Evolutionary conservation across 2,888 invertebrate species (phyloP).

Genomic region (Sminthurides aquaticus): DNA sequence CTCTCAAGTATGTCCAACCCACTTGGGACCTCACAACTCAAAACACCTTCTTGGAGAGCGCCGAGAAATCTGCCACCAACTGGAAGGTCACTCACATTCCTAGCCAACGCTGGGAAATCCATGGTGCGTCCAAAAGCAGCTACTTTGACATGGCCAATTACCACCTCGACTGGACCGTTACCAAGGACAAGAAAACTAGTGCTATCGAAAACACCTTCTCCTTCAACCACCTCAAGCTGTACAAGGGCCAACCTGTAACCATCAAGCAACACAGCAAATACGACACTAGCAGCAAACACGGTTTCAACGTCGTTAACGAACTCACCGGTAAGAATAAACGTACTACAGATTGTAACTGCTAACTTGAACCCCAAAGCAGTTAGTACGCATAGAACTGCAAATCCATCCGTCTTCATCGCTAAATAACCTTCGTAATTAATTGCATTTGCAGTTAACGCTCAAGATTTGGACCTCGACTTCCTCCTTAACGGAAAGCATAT

Average conservation of each 20-base stretch:
- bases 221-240: background rate
- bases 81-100: background rate
- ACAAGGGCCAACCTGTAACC: background rate
- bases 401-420: no score
- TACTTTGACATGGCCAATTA: constrained; percentile 3
- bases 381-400: no score
- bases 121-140: background rate
- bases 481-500: constrained; percentile 19
- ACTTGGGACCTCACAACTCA: background rate
- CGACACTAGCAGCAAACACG: background rate
- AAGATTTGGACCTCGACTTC: constrained; percentile 51
- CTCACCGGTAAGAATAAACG: no score
- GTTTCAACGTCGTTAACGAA: background rate
- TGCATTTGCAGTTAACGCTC: background rate
- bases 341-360: no score
- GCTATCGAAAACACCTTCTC: constrained; percentile 10
- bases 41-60: constrained; percentile 3
- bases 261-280: background rate
- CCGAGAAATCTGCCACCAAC: background rate
- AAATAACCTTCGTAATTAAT: no score
- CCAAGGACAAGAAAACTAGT: background rate
- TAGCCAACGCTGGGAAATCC: background rate
- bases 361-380: no score
- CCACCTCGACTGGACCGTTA: constrained; percentile 7
- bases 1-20: background rate